Evolutionary conservation across 2,113 vertebrate genomes (phyloP), one percentile per base, ranked within the genome.

Genomic region (Speoplatyrhinus poulsoni): DNA sequence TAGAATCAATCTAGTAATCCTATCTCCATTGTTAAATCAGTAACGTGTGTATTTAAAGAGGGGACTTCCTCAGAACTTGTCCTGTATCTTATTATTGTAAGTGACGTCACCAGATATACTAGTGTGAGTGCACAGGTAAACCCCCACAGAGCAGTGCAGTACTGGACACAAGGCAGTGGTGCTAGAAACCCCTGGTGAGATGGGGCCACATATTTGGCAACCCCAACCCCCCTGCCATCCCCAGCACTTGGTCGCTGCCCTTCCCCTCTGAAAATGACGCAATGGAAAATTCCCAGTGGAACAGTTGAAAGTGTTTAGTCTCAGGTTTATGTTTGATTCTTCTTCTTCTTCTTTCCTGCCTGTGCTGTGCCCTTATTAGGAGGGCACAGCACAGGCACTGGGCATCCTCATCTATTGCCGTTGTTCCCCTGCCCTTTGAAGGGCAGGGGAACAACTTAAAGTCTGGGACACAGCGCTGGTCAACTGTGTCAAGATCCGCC

Each of bases 281-380:
- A 95, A 98, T 99, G 97, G 97, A 99, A 98, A 96, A 98, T 95
- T 94, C 85, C 94, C 91, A 92, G 90, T 91, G 92, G 92, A 93
- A 92, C 91, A 85, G 46, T 92, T 85, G 75, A 85, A 92, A 91
- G 92, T 75, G 84, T 90, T 93, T 92, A 79, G 88, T 92, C 85
- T 87, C 73, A 80, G 85, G 81, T 88, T 87, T 85, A 66, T 82
- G 75, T 92, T 85, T 85, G 73, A 83, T 77, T 70, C 70, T 4
- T 5, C 26, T 2, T 26, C 26, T 32, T 83, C 54, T 79, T 77
- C 79, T 79, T 86, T 73, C 74, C 82, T 60, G 73, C 66, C 76
- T 58, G 61, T 81, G 58, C 79, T 50, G 62, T 88, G 87, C 87
- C 89, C 83, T 89, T 90, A 90, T 89, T 90, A 90, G 26, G 26